These are phyloP conservation scores for Temnopleurus reevesii DNA, from an alignment of 53 echinoderm and acorn worm genomes.

Conservation along the genomic window DNA sequence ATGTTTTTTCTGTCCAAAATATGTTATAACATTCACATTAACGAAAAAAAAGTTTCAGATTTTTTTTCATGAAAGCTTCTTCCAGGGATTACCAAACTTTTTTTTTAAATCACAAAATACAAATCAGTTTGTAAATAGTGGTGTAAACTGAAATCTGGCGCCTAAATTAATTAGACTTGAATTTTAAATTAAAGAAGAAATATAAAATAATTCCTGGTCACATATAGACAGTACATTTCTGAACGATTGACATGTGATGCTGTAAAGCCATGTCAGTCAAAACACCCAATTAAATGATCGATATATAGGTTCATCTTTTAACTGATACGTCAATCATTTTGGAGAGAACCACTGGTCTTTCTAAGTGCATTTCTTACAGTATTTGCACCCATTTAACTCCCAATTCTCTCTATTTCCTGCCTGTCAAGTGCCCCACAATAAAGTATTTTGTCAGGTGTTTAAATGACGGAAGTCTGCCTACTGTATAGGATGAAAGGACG, in stretches of 20 bases:
- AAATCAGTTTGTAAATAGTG: neutral
- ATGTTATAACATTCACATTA: too few species aligned
- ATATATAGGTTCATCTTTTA: conserved; percentile 8
- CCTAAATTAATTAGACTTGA: too few species aligned
- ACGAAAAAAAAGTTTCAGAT: too few species aligned
- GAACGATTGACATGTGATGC: neutral
- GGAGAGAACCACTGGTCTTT: neutral
- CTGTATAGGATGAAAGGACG: neutral
- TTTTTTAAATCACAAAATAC: neutral
- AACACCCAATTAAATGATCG: neutral
- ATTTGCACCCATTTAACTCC: conserved; percentile 25
- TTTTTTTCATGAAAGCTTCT: neutral
- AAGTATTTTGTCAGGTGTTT: conserved; percentile 37
- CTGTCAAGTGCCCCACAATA: conserved; percentile 5
- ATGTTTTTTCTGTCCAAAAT: too few species aligned
- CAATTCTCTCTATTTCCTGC: conserved; percentile 26
- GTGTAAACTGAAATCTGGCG: too few species aligned
- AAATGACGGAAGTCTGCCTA: conserved; percentile 11
- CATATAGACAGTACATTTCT: neutral
- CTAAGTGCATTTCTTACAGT: conserved; percentile 1
- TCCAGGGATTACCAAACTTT: neutral
- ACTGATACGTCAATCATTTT: neutral
- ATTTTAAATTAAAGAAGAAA: too few species aligned
- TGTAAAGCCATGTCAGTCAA: neutral
- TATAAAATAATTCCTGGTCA: too few species aligned